These are phyloP conservation scores for Glyptemys insculpta DNA, from an alignment of 2,797 vertebrate genomes.

Conservation along the genomic window DNA sequence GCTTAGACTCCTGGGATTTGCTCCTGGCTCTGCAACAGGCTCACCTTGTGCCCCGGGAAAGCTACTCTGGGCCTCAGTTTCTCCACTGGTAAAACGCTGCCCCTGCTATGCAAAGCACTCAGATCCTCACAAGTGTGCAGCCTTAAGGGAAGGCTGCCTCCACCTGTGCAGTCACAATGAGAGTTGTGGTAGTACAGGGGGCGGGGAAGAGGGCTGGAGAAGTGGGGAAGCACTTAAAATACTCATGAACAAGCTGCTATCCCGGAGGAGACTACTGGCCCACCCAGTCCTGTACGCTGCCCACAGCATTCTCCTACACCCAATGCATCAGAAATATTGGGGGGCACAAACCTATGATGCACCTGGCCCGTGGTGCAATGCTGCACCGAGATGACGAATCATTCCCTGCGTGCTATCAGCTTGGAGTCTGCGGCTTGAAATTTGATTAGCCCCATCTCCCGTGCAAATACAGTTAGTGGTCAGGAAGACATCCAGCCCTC, in stretches of 20 bases:
- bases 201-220: not conserved
- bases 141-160: not conserved
- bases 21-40: not conserved
- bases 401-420: not conserved
- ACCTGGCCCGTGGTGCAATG: not conserved
- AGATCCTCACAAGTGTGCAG: fast-evolving
- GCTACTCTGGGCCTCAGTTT: not conserved
- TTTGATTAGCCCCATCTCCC: not conserved
- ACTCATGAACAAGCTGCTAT: not conserved
- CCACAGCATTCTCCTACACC: not conserved
- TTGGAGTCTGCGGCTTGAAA: not conserved
- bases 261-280: fast-evolving
- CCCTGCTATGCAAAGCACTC: not conserved
- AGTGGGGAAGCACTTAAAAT: not conserved
- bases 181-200: not conserved
- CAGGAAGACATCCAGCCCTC: conserved; percentile 44
- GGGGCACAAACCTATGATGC: fast-evolving
- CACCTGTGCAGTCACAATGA: not conserved
- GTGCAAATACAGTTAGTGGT: not conserved
- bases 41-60: too few species aligned
- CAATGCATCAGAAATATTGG: not conserved
- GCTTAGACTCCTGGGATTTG: not conserved
- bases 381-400: not conserved
- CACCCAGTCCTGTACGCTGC: not conserved
- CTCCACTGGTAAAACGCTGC: not conserved